A percentile compares a stretch with the other conserved stretches of the same genome.
These are phyloP conservation scores for Stigmatopora nigra DNA, from an alignment of 2,113 vertebrate species.

Conservation along the genomic window DNA sequence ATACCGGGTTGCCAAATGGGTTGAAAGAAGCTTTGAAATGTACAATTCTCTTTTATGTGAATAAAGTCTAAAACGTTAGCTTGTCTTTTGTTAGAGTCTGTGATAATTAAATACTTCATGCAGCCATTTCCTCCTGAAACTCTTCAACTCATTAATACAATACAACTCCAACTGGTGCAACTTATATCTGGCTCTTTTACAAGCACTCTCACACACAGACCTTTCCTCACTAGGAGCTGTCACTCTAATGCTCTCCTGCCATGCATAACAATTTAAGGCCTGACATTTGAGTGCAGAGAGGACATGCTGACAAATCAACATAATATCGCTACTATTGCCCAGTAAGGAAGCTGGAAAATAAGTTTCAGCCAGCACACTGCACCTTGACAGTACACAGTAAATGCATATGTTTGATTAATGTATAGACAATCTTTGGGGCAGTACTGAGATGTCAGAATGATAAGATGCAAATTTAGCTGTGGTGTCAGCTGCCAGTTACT, in stretches of 20 bases:
- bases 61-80: background rate
- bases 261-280: conserved; percentile 51
- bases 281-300: conserved; percentile 56
- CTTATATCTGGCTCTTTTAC: conserved; percentile 4
- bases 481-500: conserved; percentile 29
- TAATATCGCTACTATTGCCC: conserved; percentile 31
- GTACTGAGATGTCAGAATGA: conserved; percentile 55
- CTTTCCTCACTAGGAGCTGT: conserved; percentile 29
- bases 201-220: background rate
- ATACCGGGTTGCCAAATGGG: conserved; percentile 2
- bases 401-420: conserved; percentile 29
- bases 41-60: background rate
- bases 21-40: background rate
- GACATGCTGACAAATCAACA: conserved; percentile 49
- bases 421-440: conserved; percentile 47
- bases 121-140: conserved; percentile 6
- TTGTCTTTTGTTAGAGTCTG: background rate
- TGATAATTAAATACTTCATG: conserved; percentile 3
- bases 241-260: conserved; percentile 38
- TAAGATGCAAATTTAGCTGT: conserved; percentile 34
- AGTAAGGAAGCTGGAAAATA: conserved; percentile 38
- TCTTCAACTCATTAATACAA: background rate
- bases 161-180: conserved; percentile 30
- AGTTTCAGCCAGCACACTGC: conserved; percentile 17
- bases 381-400: conserved; percentile 11